phyloP scores from a whole-genome alignment of 35 echinoderm and acorn worm species.

The Apostichopus japonicus region DNA sequence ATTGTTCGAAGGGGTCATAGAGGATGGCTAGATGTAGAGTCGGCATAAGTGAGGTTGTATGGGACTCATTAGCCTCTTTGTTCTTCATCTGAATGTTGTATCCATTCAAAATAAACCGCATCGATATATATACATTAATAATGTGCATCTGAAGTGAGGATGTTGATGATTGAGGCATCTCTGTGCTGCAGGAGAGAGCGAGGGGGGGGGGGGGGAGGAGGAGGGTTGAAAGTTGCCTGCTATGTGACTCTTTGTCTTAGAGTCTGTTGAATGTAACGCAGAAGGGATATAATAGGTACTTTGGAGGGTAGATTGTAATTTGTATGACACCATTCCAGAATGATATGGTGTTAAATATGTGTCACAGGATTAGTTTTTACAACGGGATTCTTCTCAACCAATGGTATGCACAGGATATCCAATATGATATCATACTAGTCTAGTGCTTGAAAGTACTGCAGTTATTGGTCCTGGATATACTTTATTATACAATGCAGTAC shows the following conservation, averaged over 20 bases:
- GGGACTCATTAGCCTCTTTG: conserved; percentile 1
- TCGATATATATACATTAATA: not conserved
- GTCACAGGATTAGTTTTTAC: too few species aligned
- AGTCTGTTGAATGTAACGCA: not conserved
- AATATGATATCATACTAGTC: too few species aligned
- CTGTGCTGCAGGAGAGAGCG: too few species aligned
- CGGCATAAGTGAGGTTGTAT: too few species aligned
- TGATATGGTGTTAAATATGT: not conserved
- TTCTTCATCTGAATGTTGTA: not conserved
- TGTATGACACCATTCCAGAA: not conserved
- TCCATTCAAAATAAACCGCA: not conserved
- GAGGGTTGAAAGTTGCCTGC: not conserved
- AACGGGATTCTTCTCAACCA: too few species aligned
- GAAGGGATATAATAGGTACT: not conserved
- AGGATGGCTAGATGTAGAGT: too few species aligned
- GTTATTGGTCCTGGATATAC: too few species aligned
- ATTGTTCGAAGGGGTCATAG: not conserved
- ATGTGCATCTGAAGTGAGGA: not conserved
- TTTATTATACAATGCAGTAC: too few species aligned
- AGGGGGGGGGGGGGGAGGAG: too few species aligned
- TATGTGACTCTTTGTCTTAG: not conserved
- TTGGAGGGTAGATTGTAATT: not conserved
- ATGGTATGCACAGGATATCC: too few species aligned
- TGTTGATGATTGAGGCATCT: not conserved
- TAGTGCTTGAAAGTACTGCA: too few species aligned